These are phyloP conservation scores for Henricia sp. DNA, from an alignment of 53 echinoderm and acorn worm species.

Conservation along the genomic window DNA sequence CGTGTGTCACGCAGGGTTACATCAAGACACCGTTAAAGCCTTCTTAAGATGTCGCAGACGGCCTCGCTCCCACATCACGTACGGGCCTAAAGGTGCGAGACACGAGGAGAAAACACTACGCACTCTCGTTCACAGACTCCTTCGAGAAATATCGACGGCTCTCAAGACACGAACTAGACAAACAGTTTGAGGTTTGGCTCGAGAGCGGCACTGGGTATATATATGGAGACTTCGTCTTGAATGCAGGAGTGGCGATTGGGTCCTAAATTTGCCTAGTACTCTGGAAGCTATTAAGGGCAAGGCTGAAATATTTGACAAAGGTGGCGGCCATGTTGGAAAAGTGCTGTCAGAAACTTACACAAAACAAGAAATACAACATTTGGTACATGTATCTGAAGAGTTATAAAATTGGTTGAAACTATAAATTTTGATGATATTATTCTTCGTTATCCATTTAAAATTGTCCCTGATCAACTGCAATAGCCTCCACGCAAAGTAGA, in stretches of 20 bases:
- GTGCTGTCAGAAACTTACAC: neutral
- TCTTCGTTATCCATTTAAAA: too few relatives aligned
- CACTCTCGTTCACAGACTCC: constrained; percentile 15
- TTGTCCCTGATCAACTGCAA: too few relatives aligned
- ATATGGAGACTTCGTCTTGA: constrained; percentile 43
- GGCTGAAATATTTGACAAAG: neutral
- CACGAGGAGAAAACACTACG: neutral
- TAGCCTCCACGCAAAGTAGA: too few relatives aligned
- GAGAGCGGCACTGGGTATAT: constrained; percentile 54
- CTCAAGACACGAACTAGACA: constrained; percentile 43
- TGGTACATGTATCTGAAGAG: too few relatives aligned
- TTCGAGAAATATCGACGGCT: constrained; percentile 58
- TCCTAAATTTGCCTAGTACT: neutral
- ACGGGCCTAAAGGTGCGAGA: constrained; percentile 18
- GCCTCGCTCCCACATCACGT: constrained; percentile 25
- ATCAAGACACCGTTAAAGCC: constrained; percentile 13
- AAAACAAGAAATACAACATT: neutral
- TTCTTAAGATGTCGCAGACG: neutral
- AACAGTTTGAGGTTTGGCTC: constrained; percentile 50
- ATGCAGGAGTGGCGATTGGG: constrained; percentile 14
- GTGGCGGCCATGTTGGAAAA: constrained; percentile 6
- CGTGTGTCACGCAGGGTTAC: constrained; percentile 17
- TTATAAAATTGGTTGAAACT: too few relatives aligned
- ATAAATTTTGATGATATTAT: too few relatives aligned
- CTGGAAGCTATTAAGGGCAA: constrained; percentile 2